Evolutionary conservation across 2,113 vertebrate genomes (phyloP), one percentile per base, ranked within the genome.

Genomic region (Gadus chalcogrammus): DNA sequence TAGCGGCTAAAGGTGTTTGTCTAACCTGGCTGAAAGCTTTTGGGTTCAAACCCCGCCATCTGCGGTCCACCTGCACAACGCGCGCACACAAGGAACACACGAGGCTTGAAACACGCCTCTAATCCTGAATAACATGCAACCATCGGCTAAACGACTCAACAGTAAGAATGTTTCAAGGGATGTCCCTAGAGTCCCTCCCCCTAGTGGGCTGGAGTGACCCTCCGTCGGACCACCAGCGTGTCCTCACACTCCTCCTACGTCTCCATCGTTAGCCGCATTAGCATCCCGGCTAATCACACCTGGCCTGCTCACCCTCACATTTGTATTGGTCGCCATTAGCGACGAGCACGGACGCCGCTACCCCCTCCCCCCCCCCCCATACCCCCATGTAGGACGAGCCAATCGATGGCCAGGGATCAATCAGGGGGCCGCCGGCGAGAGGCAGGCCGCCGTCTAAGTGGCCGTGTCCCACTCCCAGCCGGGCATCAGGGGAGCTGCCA

Each of bases 401-500:
- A 58, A 92, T 84, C 76, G 88, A 93, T 91, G 42, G 42, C 84
- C 79, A 80, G 76, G 71, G 87, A 91, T 90, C 89, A 88, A 85
- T 87, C 83, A 4, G 42, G 0, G 64, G 70, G 84, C 84, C 71
- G 70, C 80, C 75, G 0, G 1, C 79, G 78, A 82, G 78, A 69
- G 65, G 42, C 42, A 48, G 42, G 42, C 55, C 3, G 66, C 67
- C 72, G 74, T 87, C 74, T 85, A 89, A 84, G 82, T 61, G 69
- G 74, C 74, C 75, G 79, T 64, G 84, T 79, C 81, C 87, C 85
- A 78, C 79, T 68, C 64, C 71, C 77, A 78, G 22, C 77, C 76
- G 79, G 87, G 82, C 89, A 89, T 88, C 90, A 89, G 78, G 82
- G 89, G 87, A 91, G 82, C 85, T 89, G 88, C 91, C 91, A 89